phyloP scores from a whole-genome alignment of 2,797 vertebrate genomes.

The Selene dorsalis region DNA sequence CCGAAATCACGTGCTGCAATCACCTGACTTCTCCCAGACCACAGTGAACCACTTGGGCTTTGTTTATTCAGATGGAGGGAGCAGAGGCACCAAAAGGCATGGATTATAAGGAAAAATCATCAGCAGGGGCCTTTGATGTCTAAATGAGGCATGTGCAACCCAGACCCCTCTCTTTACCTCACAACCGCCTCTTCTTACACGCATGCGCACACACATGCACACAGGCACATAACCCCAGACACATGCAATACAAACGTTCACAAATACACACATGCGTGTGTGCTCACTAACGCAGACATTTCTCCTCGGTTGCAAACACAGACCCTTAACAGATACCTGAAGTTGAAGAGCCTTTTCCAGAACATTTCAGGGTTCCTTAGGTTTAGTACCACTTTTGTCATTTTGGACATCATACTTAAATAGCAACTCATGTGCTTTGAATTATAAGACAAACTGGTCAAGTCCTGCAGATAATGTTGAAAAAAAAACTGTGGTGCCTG shows the following conservation, averaged over 20 bases:
- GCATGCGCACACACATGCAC: conserved; percentile 35
- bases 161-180: conserved; percentile 83
- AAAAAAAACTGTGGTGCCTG: conserved; percentile 76
- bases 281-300: conserved; percentile 39
- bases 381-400: conserved; percentile 83
- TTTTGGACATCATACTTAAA: conserved; percentile 83
- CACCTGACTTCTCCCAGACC: conserved; percentile 83
- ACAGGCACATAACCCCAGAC: conserved; percentile 21
- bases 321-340: conserved; percentile 75
- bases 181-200: conserved; percentile 50
- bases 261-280: conserved; percentile 21
- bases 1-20: conserved; percentile 74
- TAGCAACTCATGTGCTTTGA: conserved; percentile 86
- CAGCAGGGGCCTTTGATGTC: conserved; percentile 92
- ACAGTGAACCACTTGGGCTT: conserved; percentile 81
- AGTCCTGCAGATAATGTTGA: conserved; percentile 85
- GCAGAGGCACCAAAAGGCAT: conserved; percentile 85
- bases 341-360: conserved; percentile 76
- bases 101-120: conserved; percentile 88
- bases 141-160: conserved; percentile 88
- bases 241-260: conserved; percentile 33
- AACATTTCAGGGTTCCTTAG: conserved; percentile 80
- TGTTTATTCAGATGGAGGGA: conserved; percentile 91
- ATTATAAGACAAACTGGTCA: conserved; percentile 82
- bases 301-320: conserved; percentile 83